These are phyloP conservation scores for Serinus canaria DNA, from an alignment of 2,113 vertebrate genomes.

Conservation along the genomic window DNA sequence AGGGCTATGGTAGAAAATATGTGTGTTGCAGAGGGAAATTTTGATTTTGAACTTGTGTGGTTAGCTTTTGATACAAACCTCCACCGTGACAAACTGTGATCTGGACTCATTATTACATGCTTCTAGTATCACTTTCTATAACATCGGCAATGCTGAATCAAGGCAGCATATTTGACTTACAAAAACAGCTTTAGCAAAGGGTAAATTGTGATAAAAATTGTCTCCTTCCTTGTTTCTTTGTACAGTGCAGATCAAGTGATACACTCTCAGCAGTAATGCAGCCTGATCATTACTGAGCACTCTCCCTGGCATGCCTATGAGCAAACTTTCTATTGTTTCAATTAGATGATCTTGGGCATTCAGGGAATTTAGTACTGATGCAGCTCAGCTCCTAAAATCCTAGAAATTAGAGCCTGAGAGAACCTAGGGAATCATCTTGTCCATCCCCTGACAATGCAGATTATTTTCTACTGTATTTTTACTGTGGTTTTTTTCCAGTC, in stretches of 20 bases:
- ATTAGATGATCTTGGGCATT: constrained; percentile 63
- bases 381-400: constrained; percentile 62
- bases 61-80: constrained; percentile 23
- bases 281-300: constrained; percentile 58
- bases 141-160: background rate
- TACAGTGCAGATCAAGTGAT: constrained; percentile 57
- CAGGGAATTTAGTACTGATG: constrained; percentile 61
- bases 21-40: background rate
- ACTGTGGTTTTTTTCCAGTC: constrained; percentile 35
- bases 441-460: constrained; percentile 54
- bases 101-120: constrained; percentile 19
- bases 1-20: background rate
- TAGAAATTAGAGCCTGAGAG: constrained; percentile 53
- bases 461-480: constrained; percentile 55
- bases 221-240: constrained; percentile 49
- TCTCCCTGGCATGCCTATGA: constrained; percentile 63
- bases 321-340: constrained; percentile 70
- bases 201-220: constrained; percentile 46
- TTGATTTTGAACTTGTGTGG: background rate
- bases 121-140: constrained; percentile 21
- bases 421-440: constrained; percentile 44
- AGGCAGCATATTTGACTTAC: constrained; percentile 28
- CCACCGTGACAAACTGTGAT: background rate
- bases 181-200: constrained; percentile 2
- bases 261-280: constrained; percentile 50